These are phyloP conservation scores for Camelus bactrianus DNA, from an alignment of 2,113 vertebrate genomes.

Conservation along the genomic window DNA sequence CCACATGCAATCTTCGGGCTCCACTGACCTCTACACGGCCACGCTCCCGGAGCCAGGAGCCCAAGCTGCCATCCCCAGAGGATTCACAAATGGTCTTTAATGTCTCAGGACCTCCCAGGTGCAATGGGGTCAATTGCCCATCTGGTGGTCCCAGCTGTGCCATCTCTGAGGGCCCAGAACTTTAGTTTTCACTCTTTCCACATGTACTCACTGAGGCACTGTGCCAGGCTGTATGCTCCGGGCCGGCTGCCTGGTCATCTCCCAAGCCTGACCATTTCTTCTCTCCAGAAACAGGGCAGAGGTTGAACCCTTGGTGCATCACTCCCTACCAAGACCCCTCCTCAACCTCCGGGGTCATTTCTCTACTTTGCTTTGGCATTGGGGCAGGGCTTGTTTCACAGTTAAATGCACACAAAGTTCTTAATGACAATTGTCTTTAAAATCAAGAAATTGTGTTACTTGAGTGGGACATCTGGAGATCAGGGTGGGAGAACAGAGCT, in stretches of 20 bases:
- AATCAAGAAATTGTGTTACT: background rate
- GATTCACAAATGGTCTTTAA: background rate
- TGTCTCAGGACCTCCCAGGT: background rate
- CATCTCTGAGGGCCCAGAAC: background rate
- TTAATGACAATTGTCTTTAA: background rate
- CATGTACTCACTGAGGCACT: fast-evolving
- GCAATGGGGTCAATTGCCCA: background rate
- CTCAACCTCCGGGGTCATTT: background rate
- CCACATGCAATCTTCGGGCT: background rate
- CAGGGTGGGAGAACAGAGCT: background rate
- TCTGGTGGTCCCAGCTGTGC: background rate
- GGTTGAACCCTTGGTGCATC: background rate
- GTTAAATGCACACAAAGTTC: background rate
- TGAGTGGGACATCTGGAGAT: background rate
- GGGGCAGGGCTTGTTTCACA: background rate
- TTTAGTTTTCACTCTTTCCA: too few relatives aligned
- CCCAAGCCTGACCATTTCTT: background rate
- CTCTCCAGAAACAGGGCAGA: background rate
- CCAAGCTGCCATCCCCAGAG: background rate
- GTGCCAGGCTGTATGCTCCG: background rate
- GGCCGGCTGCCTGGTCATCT: background rate
- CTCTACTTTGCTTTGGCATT: background rate
- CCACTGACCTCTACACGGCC: fast-evolving
- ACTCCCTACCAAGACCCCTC: background rate
- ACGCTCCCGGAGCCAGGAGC: background rate